Conservation (phyloP, 92 coral and sea anemone species). For the Virgularia gustaviana region DNA sequence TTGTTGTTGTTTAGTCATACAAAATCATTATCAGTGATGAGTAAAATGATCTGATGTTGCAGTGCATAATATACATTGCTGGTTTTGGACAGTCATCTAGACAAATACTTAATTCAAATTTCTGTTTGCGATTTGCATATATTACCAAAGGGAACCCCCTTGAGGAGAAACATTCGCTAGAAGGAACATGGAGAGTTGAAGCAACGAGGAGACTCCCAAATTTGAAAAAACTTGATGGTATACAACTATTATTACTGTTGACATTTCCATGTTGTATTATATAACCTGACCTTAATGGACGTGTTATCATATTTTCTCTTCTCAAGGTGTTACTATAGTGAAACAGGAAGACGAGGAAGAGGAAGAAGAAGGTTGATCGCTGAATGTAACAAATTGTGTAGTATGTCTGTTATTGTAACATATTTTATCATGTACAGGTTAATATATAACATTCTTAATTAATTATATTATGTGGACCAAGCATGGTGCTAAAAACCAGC, state of each 20-base stretch:
- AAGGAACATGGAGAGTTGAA: conserved; percentile 77
- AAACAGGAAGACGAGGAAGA: conserved; percentile 85
- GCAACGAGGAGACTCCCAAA: conserved; percentile 63
- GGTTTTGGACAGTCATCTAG: neutral
- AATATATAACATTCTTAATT: too few species aligned
- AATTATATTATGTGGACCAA: too few species aligned
- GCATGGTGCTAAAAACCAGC: too few species aligned
- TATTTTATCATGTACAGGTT: too few species aligned
- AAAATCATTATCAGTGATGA: too few species aligned
- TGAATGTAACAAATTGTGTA: too few species aligned
- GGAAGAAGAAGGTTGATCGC: conserved; percentile 59
- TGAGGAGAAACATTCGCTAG: conserved; percentile 72
- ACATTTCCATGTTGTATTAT: too few species aligned
- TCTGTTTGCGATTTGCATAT: neutral
- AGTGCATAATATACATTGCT: too few species aligned
- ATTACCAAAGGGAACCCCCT: conserved; percentile 73
- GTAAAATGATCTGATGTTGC: too few species aligned
- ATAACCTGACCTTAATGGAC: neutral
- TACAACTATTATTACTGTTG: too few species aligned
- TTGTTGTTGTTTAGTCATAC: too few species aligned
- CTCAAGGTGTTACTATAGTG: conserved; percentile 74
- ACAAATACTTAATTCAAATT: neutral
- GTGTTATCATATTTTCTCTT: neutral
- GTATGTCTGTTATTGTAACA: too few species aligned
- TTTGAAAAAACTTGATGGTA: conserved; percentile 82